Percentiles rank a stretch among this genome's conserved stretches.
These are phyloP conservation scores for Drosophila setifemur DNA, from an alignment of 1,140 invertebrate species.

Conservation along the genomic window DNA sequence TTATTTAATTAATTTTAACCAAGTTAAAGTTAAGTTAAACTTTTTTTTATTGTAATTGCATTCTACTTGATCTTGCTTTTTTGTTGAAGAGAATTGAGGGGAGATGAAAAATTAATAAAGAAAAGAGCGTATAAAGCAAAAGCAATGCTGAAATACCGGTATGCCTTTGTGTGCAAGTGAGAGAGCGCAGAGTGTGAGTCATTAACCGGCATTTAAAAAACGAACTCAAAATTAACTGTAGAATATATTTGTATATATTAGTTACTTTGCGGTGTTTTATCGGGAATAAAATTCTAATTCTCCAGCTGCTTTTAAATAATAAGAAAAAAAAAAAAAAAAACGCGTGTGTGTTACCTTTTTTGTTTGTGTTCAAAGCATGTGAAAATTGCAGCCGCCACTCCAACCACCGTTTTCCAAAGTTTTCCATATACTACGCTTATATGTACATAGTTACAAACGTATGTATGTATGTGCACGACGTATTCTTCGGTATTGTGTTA, in stretches of 20 bases:
- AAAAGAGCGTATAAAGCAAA: constrained; percentile 40
- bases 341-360: neutral
- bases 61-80: neutral
- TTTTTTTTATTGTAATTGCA: too few species aligned
- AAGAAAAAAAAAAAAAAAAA: constrained; percentile 14
- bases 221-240: neutral
- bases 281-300: constrained; percentile 20
- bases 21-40: neutral
- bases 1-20: neutral
- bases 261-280: constrained; percentile 5
- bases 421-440: constrained; percentile 35
- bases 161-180: constrained; percentile 27
- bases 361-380: constrained; percentile 52
- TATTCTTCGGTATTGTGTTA: constrained; percentile 36
- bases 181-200: constrained; percentile 56
- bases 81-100: neutral
- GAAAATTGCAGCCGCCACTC: constrained; percentile 65
- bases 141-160: constrained; percentile 64
- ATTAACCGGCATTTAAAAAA: constrained; percentile 67
- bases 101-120: constrained; percentile 8
- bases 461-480: neutral
- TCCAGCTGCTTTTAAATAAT: constrained; percentile 35
- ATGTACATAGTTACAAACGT: neutral
- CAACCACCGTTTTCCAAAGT: constrained; percentile 74
- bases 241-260: neutral